Evolutionary conservation across 2,113 vertebrate genomes (phyloP).

Genomic region (Hemibates koningsi): DNA sequence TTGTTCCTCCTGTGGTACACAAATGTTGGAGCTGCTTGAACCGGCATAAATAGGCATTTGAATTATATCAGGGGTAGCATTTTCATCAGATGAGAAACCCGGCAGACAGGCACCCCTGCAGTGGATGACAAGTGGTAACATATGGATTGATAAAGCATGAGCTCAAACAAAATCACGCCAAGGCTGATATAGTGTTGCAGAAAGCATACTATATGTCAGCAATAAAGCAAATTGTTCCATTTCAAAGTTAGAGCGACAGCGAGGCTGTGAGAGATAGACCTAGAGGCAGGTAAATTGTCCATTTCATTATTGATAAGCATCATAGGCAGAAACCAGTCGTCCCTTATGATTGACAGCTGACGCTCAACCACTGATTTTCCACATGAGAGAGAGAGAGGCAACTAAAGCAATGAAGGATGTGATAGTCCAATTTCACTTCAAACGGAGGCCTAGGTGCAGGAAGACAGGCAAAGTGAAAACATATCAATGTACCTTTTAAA

Average conservation of each 20-base stretch:
- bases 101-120: background rate
- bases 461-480: constrained; percentile 25
- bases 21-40: constrained; percentile 21
- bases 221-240: constrained; percentile 20
- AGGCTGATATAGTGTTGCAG: background rate
- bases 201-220: background rate
- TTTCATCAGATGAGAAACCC: background rate
- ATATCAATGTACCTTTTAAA: constrained; percentile 14
- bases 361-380: constrained; percentile 58
- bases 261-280: background rate
- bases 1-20: constrained; percentile 21
- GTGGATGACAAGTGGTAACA: background rate
- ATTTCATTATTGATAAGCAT: constrained; percentile 70
- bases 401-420: constrained; percentile 32
- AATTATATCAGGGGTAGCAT: constrained; percentile 15
- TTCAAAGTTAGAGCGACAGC: background rate
- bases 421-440: constrained; percentile 60
- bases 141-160: background rate
- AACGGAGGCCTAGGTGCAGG: constrained; percentile 23
- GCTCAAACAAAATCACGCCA: background rate
- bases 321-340: constrained; percentile 45
- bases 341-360: constrained; percentile 57
- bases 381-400: constrained; percentile 47
- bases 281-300: constrained; percentile 60
- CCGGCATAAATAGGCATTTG: constrained; percentile 25